A percentile compares a stretch with the other conserved stretches of the same genome.
These are phyloP conservation scores for Myathropa florea DNA, from an alignment of 2,888 invertebrate species.

Conservation along the genomic window DNA sequence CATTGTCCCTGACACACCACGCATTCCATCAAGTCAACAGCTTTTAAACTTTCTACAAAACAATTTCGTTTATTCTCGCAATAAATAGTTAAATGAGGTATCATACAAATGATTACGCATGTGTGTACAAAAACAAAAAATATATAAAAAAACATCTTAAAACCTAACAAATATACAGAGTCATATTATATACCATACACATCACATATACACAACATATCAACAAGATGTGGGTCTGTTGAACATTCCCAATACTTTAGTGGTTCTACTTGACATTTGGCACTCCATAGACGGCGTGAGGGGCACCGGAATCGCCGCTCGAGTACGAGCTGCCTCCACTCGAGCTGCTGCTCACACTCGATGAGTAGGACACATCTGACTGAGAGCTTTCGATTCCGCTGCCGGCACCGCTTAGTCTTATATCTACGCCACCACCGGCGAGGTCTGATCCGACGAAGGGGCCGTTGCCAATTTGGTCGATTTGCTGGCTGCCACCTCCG, in stretches of 20 bases:
- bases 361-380: slow-evolving; percentile 9
- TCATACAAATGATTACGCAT: slow-evolving; percentile 61
- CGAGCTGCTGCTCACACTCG: slow-evolving; percentile 17
- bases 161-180: slow-evolving; percentile 27
- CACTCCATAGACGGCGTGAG: slow-evolving; percentile 72
- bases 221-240: slow-evolving; percentile 3
- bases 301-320: slow-evolving; percentile 37
- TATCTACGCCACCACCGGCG: slow-evolving; percentile 61
- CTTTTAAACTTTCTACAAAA: slow-evolving; percentile 8
- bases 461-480: slow-evolving; percentile 33
- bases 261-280: slow-evolving; percentile 70
- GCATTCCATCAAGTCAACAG: neutral
- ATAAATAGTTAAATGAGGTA: slow-evolving; percentile 69
- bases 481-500: slow-evolving; percentile 33
- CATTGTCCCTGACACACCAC: neutral
- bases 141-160: slow-evolving; percentile 27
- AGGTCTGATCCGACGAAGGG: slow-evolving; percentile 60
- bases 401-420: slow-evolving; percentile 61
- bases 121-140: slow-evolving; percentile 28
- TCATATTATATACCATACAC: slow-evolving; percentile 47
- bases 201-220: slow-evolving; percentile 63
- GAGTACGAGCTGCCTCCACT: slow-evolving; percentile 17
- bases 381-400: slow-evolving; percentile 51
- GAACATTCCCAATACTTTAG: slow-evolving; percentile 10
- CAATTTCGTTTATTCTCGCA: slow-evolving; percentile 70